A percentile compares a stretch with the other conserved stretches of the same genome.
phyloP scores from a whole-genome alignment of 1,140 invertebrate species.

The Aphaenogaster ashmeadi region DNA sequence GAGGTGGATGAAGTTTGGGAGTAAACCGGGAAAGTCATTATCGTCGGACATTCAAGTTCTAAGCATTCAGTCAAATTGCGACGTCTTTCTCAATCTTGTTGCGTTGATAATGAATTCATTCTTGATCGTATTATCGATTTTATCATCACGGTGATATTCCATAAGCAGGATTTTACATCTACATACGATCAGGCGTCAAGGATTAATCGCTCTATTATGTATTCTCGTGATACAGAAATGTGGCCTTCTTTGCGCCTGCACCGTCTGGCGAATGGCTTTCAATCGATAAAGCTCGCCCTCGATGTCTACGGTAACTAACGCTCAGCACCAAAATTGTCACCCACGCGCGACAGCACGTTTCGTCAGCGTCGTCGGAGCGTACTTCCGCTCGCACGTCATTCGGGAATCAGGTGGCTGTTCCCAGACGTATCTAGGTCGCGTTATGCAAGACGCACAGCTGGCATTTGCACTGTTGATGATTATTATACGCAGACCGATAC shows the following conservation, averaged over 20 bases:
- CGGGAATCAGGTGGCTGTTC: constrained; percentile 7
- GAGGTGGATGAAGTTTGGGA: neutral
- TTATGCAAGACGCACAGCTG: constrained; percentile 26
- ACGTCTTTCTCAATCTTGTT: neutral
- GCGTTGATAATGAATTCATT: constrained; percentile 9
- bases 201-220: constrained; percentile 41
- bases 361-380: constrained; percentile 16
- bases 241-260: neutral
- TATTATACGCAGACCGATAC: neutral
- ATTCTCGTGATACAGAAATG: neutral
- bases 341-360: constrained; percentile 43
- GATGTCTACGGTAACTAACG: constrained; percentile 44
- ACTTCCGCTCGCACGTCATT: constrained; percentile 35
- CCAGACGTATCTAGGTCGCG: constrained; percentile 30
- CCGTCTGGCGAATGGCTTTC: neutral
- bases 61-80: neutral
- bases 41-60: neutral
- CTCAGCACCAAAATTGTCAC: constrained; percentile 66
- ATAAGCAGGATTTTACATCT: constrained; percentile 14
- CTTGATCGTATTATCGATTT: neutral
- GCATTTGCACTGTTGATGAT: constrained; percentile 27
- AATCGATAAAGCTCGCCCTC: neutral
- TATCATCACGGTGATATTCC: neutral
- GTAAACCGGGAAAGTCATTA: constrained; percentile 31
- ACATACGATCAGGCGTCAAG: constrained; percentile 7